Evolutionary conservation across 1,140 invertebrate species (phyloP).

Genomic region (Platyscapa corneri): DNA sequence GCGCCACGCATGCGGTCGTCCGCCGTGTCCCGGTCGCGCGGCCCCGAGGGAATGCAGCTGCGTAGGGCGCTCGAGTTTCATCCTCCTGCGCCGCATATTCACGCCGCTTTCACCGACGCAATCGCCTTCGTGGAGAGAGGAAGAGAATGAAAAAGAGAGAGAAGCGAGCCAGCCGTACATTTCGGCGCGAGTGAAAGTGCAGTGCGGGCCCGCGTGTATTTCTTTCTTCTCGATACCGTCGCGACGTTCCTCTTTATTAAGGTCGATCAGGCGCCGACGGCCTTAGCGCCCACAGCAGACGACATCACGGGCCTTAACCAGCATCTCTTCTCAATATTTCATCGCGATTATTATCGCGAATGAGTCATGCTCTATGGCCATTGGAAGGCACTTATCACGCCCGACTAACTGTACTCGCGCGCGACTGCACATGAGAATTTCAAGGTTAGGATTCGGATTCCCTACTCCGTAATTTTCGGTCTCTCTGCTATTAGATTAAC

Average conservation of each 20-base stretch:
- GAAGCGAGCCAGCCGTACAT: not conserved
- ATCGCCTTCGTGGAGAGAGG: not conserved
- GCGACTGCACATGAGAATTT: not conserved
- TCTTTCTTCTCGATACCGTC: not conserved
- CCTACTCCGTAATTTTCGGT: not conserved
- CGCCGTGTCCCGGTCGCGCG: not conserved
- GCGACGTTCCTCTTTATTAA: constrained; percentile 7
- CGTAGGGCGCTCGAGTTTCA: constrained; percentile 14
- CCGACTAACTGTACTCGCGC: not conserved
- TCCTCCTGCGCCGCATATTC: not conserved
- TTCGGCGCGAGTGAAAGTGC: not conserved
- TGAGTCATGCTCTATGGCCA: not conserved
- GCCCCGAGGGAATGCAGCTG: not conserved
- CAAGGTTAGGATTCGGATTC: not conserved
- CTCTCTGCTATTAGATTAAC: too few relatives aligned
- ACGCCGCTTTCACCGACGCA: not conserved
- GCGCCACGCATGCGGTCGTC: not conserved
- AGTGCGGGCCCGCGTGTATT: not conserved
- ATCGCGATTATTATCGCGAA: too few relatives aligned
- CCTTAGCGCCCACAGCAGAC: not conserved
- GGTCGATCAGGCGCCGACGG: constrained; percentile 4
- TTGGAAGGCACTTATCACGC: not conserved
- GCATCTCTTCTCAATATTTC: too few relatives aligned
- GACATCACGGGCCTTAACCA: not conserved
- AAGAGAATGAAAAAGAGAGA: not conserved